Conservation (phyloP, 2,797 vertebrate species). For the Melanotaenia maccullochi region DNA sequence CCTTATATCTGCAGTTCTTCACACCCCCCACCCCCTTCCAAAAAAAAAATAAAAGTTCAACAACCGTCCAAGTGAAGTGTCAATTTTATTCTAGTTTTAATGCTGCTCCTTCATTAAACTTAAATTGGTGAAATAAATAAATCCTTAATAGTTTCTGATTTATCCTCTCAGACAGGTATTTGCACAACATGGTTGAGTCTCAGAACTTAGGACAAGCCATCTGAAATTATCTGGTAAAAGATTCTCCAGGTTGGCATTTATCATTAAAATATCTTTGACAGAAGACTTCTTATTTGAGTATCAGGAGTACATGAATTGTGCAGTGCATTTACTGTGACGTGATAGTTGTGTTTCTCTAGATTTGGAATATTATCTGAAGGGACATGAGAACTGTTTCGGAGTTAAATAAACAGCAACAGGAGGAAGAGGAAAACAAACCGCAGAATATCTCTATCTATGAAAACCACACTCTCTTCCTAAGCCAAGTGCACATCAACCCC, state of each 20-base stretch:
- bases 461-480: conserved; percentile 86
- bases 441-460: conserved; percentile 69
- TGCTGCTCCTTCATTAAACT: conserved; percentile 39
- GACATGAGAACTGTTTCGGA: conserved; percentile 46
- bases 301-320: conserved; percentile 28
- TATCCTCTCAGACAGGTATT: conserved; percentile 23
- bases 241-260: conserved; percentile 39
- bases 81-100: conserved; percentile 26
- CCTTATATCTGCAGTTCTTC: conserved; percentile 13
- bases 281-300: conserved; percentile 34
- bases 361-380: conserved; percentile 54
- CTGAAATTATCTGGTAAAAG: conserved; percentile 20
- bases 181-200: conserved; percentile 15
- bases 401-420: conserved; percentile 73
- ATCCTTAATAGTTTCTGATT: conserved; percentile 10
- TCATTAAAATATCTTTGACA: conserved; percentile 47
- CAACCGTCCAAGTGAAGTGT: conserved; percentile 8
- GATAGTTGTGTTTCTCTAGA: conserved; percentile 43
- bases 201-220: neutral
- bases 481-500: conserved; percentile 76
- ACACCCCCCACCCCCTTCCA: neutral
- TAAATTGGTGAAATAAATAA: neutral
- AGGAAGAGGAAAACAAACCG: conserved; percentile 69
- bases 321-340: conserved; percentile 59
- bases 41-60: neutral